Base-by-base conservation (phyloP, 2,797 vertebrate species). In the Crocidura indochinensis region DNA sequence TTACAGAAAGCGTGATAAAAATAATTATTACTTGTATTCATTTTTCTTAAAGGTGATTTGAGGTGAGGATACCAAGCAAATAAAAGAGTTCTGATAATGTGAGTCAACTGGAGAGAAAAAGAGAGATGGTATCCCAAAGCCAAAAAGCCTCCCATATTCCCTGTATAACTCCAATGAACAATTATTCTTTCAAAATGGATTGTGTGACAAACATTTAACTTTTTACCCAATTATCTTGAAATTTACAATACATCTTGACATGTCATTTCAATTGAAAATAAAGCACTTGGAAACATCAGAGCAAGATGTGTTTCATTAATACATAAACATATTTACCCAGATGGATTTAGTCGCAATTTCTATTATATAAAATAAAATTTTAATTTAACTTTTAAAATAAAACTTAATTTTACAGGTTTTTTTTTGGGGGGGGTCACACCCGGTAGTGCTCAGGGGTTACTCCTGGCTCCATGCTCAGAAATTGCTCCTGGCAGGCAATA, bases 301-400 rank as follows among this genome's bases (percentile, higher is more conserved):
- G 86, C 10, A 64, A 75, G 78, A 76, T 46, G 56, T 65, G 38
- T 79, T 31, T 67, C 27, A 9, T 51, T 89, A 92, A 85, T 62
- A 64, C 4, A 64, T 46, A 31, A 86, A 80, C 8, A 20, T 84
- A 60, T 95, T 93, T 90, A 88, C 47, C 77, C 78, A 87, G 85
- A 67, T 81, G 80, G 53, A 17, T 74, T 86, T 51, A 44, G 19
- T 92, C 67, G 65, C 47, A 84, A 62, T 85, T 94, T 38, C 38
- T 85, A 31, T 47, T 49, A 26, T 62, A 53, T 44, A 74, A 94
- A 94, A 90, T 84, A 91, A 88, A 91, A 84, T 90, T 91, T 92
- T 46, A 90, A 29, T 69, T 20, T 84, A 82, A 38, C 80, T 87
- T 92, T 29, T n/a, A 86, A 94, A 89, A 56, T 74, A 88, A 94